phyloP scores from a whole-genome alignment of 1,140 invertebrate genomes.

The Drosophila auraria region DNA sequence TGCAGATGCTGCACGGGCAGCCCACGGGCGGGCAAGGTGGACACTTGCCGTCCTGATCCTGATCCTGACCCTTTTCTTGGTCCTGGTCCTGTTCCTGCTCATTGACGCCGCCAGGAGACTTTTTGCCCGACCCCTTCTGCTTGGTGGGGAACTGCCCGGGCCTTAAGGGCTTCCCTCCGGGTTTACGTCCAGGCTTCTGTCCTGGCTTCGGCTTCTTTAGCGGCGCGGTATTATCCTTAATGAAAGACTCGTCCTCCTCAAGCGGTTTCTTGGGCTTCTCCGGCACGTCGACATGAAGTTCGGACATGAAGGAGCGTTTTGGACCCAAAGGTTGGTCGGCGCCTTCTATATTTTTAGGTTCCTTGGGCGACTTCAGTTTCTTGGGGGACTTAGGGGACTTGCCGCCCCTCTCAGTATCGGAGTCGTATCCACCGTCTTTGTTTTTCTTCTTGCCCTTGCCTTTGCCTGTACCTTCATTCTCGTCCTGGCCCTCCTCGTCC shows the following conservation, averaged over 20 bases:
- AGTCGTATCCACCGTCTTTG: too few relatives aligned
- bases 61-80: neutral
- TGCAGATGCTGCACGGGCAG: conserved; percentile 43
- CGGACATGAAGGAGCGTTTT: too few relatives aligned
- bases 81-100: neutral
- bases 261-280: too few relatives aligned
- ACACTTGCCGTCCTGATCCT: neutral
- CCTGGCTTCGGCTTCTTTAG: neutral
- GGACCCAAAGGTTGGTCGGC: too few relatives aligned
- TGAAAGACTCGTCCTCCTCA: too few relatives aligned
- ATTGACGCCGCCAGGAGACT: neutral
- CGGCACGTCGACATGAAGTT: too few relatives aligned
- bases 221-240: too few relatives aligned
- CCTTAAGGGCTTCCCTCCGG: neutral
- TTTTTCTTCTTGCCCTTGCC: neutral
- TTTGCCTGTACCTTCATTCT: too few relatives aligned
- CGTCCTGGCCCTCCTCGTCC: neutral
- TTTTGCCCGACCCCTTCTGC: neutral
- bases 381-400: too few relatives aligned
- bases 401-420: too few relatives aligned
- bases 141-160: neutral
- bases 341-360: too few relatives aligned
- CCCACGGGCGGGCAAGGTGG: neutral
- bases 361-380: too few relatives aligned
- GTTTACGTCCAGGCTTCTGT: neutral